Evolutionary conservation across 53 echinoderm and acorn worm genomes (phyloP), one percentile per base, ranked within the genome.

Genomic region (Echinometra lucunter): DNA sequence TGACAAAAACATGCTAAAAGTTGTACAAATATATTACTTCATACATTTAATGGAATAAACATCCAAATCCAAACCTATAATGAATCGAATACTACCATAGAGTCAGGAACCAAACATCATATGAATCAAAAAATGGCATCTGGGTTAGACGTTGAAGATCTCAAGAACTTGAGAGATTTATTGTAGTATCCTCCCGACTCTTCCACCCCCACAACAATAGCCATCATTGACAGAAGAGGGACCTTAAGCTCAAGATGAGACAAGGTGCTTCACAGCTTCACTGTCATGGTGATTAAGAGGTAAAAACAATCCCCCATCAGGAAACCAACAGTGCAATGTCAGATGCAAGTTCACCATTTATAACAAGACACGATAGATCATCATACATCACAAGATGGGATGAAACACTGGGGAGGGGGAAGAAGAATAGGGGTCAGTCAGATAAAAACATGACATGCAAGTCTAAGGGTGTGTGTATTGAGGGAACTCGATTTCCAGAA

Each of bases 361-460:
- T 49, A 85, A 85, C 85, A 85, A 85, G 23, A 23, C 44, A 5
- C 49, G 85, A 85, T 85, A 45, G 44, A 85, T 85, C 85, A 85
- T 49, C 47, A 85, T 49, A 85, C 47, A 45, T 44, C 44, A 5
- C 49, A 49, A 45, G 44, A 85, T 85, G n/a, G n/a, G 53, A 49
- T 6, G n/a, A 35, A n/a, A n/a, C n/a, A n/a, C n/a, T n/a, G n/a
- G n/a, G 85, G 85, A 85, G 85, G 90, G 58, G 90, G 60, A 40
- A 17, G 47, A 85, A 72, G 70, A n/a, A 91, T 25, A 58, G n/a
- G 70, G 30, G 45, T 44, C 70, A 67, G 67, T 45, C 37, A 25
- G 70, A 70, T 25, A 66, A 63, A 44, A 44, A 81, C 42, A 45
- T 45, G 49, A 49, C 12, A 27, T n/a, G 85, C 49, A n/a, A n/a